Evolutionary conservation across 2,888 invertebrate species (phyloP).

Genomic region (Phyllotreta cruciferae): DNA sequence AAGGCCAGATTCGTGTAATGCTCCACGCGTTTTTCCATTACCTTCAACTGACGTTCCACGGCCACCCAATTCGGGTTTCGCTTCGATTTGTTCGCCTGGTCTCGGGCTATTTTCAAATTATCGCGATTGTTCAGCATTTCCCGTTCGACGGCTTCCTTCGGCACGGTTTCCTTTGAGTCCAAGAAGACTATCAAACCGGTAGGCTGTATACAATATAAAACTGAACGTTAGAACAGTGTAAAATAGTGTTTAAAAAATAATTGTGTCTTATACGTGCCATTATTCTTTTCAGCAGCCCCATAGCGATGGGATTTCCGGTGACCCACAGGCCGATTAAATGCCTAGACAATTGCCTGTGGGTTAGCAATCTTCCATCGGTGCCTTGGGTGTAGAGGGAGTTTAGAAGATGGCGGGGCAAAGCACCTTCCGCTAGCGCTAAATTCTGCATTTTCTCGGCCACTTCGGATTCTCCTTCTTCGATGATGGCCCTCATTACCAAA

Average conservation of each 20-base stretch:
- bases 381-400: constrained; percentile 87
- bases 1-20: constrained; percentile 71
- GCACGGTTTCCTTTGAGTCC: constrained; percentile 86
- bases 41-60: constrained; percentile 74
- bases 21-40: constrained; percentile 84
- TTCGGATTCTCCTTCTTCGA: constrained; percentile 95
- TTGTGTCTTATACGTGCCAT: constrained; percentile 69
- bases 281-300: constrained; percentile 83
- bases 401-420: constrained; percentile 89
- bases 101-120: constrained; percentile 93
- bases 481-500: constrained; percentile 94
- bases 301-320: constrained; percentile 90
- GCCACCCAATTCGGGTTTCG: constrained; percentile 76
- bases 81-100: constrained; percentile 72
- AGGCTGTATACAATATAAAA: constrained; percentile 68
- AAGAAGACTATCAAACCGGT: constrained; percentile 88
- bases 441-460: constrained; percentile 95
- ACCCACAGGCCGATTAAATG: constrained; percentile 97
- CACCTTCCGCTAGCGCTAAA: constrained; percentile 94
- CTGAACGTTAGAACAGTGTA: constrained; percentile 25
- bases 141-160: constrained; percentile 73
- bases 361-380: constrained; percentile 80
- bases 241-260: constrained; percentile 3
- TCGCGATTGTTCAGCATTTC: constrained; percentile 83
- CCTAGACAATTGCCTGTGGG: constrained; percentile 88